Evolutionary conservation across 2,797 vertebrate genomes (phyloP), one percentile per base, ranked within the genome.

Genomic region (Odontamblyopus lacepedii): DNA sequence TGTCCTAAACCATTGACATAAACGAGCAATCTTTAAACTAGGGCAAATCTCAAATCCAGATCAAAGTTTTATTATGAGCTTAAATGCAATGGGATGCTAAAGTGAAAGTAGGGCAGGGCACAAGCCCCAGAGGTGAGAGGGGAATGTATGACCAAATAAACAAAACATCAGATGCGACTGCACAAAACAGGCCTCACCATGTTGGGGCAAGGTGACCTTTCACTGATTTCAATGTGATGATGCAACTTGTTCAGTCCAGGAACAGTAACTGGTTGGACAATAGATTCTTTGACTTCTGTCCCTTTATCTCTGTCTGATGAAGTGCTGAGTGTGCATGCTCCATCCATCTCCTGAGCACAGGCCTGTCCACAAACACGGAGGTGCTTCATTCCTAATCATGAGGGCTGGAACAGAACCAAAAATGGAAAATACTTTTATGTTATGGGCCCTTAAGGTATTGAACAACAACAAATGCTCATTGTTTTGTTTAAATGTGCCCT

Each of bases 251-350:
- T 57, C 30, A 1, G 44, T 18, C 38, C 65, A 61, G 67, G 51
- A 72, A 77, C 60, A 63, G 66, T 63, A 62, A 76, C 69, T 71
- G 70, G 60, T 63, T 61, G 35, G 78, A 81, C 29, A 85, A 71
- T n/a, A 19, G 60, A 13, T 16, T 62, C 29, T 8, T 75, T 75
- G 64, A 32, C 72, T 26, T 66, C 53, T 77, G 50, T 77, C 67
- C 71, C 64, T 64, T 83, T 66, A 78, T 73, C 57, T 70, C 12
- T 61, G 2, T 35, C 29, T 26, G n/a, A 57, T 57, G 78, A 78
- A 75, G 9, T 67, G 75, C 68, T 83, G 70, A 84, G 69, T 67
- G 62, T 51, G 63, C 70, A 70, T 6, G 16, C 50, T 69, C 13
- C 73, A 76, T 53, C 71, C 19, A 61, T 85, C 80, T 65, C 81